Evolutionary conservation across 2,888 invertebrate species (phyloP).

Genomic region (Rotaria macrura): DNA sequence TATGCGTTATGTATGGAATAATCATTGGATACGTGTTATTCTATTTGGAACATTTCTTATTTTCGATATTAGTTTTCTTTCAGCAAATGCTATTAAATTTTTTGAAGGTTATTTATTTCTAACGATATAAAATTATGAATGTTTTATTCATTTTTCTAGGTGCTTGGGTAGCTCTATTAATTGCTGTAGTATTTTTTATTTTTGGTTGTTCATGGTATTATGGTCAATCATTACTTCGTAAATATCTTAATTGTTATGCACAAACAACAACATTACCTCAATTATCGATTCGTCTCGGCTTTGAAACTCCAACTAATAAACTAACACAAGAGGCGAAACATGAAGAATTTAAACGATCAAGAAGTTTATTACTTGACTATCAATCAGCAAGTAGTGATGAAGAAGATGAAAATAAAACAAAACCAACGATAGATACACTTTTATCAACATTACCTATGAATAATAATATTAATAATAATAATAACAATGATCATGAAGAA

Average conservation of each 20-base stretch:
- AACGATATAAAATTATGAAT: no score
- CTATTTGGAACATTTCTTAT: not conserved
- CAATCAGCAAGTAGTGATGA: not conserved
- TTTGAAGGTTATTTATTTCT: not conserved
- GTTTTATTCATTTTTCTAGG: not conserved
- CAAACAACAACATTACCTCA: not conserved
- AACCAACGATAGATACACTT: not conserved
- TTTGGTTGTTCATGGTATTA: conserved; percentile 4
- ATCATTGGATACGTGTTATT: not conserved
- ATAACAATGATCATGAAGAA: no score
- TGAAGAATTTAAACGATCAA: not conserved
- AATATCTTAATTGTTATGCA: not conserved
- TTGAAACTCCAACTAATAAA: not conserved
- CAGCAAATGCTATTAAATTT: not conserved
- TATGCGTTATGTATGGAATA: not conserved
- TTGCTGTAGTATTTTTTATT: not conserved
- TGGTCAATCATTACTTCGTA: not conserved
- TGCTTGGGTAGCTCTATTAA: conserved; percentile 9
- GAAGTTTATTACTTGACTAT: not conserved
- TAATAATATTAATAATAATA: not conserved
- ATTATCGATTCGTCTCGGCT: not conserved
- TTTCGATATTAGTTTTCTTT: not conserved
- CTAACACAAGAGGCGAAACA: not conserved
- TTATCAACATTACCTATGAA: not conserved
- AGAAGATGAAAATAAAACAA: not conserved